Evolutionary conservation across 2,797 vertebrate species (phyloP).

Genomic region (Chrysocyon brachyurus): DNA sequence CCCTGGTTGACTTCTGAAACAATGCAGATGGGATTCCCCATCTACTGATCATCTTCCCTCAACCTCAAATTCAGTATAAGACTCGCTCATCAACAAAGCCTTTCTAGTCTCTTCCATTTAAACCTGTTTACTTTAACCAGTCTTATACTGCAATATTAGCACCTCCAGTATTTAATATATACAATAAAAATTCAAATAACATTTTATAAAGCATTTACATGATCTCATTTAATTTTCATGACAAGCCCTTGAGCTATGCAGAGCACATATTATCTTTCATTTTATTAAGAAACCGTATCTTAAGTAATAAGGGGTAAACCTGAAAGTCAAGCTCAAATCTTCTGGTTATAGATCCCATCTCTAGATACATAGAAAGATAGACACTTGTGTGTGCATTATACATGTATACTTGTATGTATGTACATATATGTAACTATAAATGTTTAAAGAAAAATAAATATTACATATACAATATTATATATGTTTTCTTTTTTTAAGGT

Average conservation of each 20-base stretch:
- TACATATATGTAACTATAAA: not conserved
- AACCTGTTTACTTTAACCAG: not conserved
- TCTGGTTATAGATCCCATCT: not conserved
- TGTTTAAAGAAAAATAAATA: not conserved
- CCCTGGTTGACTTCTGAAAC: not conserved
- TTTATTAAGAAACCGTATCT: slow-evolving; percentile 5
- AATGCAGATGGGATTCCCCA: not conserved
- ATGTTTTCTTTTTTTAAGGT: not conserved
- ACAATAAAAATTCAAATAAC: not conserved
- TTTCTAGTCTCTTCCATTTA: slow-evolving; percentile 20
- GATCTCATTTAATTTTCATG: not conserved
- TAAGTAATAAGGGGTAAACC: not conserved
- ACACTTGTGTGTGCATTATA: no score
- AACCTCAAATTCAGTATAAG: not conserved
- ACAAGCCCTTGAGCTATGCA: not conserved
- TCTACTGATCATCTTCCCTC: not conserved
- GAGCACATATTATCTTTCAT: not conserved
- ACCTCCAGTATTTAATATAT: not conserved
- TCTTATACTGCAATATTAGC: not conserved
- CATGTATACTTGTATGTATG: not conserved
- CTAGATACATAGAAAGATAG: not conserved
- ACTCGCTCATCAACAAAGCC: not conserved
- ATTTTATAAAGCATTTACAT: slow-evolving; percentile 2
- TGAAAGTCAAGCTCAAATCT: not conserved
- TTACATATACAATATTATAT: not conserved